phyloP scores from a whole-genome alignment of 2,797 vertebrate species.

The Euphonia xanthogaster region DNA sequence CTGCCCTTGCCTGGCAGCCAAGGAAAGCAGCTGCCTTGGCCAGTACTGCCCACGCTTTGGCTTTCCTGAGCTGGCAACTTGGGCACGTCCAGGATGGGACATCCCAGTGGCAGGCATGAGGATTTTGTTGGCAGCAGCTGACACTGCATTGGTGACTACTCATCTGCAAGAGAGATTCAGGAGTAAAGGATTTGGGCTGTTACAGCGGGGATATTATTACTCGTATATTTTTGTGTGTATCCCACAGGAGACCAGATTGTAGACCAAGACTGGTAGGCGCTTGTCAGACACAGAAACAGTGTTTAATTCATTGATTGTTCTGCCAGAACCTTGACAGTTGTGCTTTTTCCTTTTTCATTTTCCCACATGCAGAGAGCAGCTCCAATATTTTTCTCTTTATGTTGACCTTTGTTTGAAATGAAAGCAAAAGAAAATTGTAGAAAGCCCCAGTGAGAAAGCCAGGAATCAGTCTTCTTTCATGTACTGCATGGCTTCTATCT shows the following conservation, averaged over 20 bases:
- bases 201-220: not conserved
- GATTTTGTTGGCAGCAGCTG: not conserved
- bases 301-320: conserved; percentile 21
- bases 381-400: not conserved
- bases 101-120: rapidly evolving
- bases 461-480: not conserved
- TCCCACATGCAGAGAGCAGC: not conserved
- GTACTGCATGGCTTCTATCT: not conserved
- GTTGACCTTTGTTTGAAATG: conserved; percentile 48
- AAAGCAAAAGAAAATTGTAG: conserved; percentile 6
- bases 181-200: not conserved
- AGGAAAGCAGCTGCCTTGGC: not conserved
- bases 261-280: not conserved
- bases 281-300: not conserved
- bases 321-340: not conserved
- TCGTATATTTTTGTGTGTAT: not conserved
- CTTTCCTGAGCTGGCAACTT: not conserved
- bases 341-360: not conserved
- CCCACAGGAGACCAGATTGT: not conserved
- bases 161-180: not conserved
- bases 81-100: not conserved
- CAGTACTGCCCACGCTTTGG: rapidly evolving
- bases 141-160: not conserved
- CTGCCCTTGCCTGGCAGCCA: not conserved
- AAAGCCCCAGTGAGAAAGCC: not conserved